Evolutionary conservation across 2,888 invertebrate genomes (phyloP), one percentile per base, ranked within the genome.

Genomic region (Epinotia nisella): DNA sequence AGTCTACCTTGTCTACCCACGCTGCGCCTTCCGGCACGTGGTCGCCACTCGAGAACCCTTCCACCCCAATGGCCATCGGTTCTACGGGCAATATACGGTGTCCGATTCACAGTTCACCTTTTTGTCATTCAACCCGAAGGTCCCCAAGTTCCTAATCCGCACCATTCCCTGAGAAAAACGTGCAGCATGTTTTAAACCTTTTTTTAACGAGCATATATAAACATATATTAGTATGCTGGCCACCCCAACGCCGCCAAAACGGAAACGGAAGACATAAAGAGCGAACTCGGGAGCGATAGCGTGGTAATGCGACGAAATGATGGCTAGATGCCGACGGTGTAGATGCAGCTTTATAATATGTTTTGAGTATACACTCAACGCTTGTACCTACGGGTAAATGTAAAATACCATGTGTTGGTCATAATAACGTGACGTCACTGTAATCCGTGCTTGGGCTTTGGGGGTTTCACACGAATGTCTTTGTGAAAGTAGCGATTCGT

Each of bases 261-360:
- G 72, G 75, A 64, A 69, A 51, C 69, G 73, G 73, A 73, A 73
- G 73, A 58, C 73, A 81, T 82, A 79, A 82, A 82, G 72, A 66
- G 76, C 74, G 75, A 51, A 73, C 72, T 74, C 74, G 45, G 66
- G 75, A 51, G 75, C 74, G 80, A 80, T 80, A 79, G 75, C 80
- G 69, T 24, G 73, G 74, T 79, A 79, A 80, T 79, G 77, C 74
- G 78, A 71, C 70, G 60, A 71, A 76, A 75, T 74, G 71, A 75
- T 74, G 61, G 68, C 72, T 75, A 72, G 76, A 74, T 76, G 74
- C 55, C 70, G 72, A 17, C 29, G 41, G 55, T 58, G 62, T 58
- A 35, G 13, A 49, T 71, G 73, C 69, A 62, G 62, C 62, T 68
- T 67, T 72, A 71, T 55, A 35, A 35, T 35, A 1, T 35, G 39